These are phyloP conservation scores for Sapayoa aenigma DNA, from an alignment of 2,113 vertebrate genomes.

Conservation along the genomic window DNA sequence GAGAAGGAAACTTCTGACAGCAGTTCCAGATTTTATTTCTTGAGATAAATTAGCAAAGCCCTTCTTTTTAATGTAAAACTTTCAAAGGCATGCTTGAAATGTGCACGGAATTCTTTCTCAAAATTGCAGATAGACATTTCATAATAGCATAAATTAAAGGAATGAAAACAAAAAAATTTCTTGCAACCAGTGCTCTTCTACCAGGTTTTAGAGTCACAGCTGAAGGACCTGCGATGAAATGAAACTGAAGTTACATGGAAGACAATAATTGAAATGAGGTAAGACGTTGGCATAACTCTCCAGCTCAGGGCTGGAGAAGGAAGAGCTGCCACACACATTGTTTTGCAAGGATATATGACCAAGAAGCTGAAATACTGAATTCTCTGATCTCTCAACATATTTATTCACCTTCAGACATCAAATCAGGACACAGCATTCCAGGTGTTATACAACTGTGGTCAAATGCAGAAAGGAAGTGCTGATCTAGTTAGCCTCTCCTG, in stretches of 20 bases:
- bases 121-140: not conserved
- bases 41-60: not conserved
- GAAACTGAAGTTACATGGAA: not conserved
- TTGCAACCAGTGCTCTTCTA: not conserved
- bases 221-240: not conserved
- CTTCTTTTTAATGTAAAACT: not conserved
- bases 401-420: not conserved
- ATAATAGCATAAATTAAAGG: not conserved
- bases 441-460: not conserved
- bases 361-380: not conserved
- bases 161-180: not conserved
- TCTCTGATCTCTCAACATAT: not conserved
- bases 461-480: not conserved
- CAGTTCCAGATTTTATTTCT: not conserved
- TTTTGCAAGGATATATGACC: not conserved
- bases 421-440: not conserved
- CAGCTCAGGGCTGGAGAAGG: not conserved
- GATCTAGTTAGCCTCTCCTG: not conserved
- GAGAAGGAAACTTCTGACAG: not conserved
- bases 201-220: not conserved
- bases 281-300: not conserved
- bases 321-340: not conserved
- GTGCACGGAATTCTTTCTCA: not conserved
- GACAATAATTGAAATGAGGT: not conserved
- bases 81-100: not conserved